phyloP scores from a whole-genome alignment of 1,140 invertebrate species.

The Chelonus insularis region DNA sequence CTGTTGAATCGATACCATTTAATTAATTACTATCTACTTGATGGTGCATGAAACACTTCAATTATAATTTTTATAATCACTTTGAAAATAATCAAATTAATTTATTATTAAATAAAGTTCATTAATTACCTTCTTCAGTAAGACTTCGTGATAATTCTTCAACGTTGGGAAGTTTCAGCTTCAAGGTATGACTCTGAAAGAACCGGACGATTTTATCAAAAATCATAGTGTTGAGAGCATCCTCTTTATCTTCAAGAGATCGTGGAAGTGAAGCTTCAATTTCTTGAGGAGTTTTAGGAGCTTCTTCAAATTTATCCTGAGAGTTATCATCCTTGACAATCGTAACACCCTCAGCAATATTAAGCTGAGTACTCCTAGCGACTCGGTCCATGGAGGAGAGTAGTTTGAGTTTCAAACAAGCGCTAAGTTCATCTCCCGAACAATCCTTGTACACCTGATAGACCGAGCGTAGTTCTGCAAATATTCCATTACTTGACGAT shows the following conservation, averaged over 20 bases:
- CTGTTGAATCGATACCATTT: too few relatives aligned
- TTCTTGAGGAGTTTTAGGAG: constrained; percentile 61
- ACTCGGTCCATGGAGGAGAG: constrained; percentile 72
- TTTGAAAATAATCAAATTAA: not conserved
- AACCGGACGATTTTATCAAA: constrained; percentile 73
- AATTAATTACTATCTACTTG: too few relatives aligned
- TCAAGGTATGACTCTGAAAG: constrained; percentile 75
- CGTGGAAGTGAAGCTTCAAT: constrained; percentile 72
- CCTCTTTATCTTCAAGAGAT: constrained; percentile 70
- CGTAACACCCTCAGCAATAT: constrained; percentile 71
- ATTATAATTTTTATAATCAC: too few relatives aligned
- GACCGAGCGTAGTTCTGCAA: constrained; percentile 62
- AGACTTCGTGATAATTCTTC: constrained; percentile 67
- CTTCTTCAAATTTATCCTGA: constrained; percentile 43
- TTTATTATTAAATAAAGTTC: too few relatives aligned
- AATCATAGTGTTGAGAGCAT: constrained; percentile 73
- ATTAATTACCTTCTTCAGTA: constrained; percentile 58
- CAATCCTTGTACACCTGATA: constrained; percentile 76
- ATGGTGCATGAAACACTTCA: too few relatives aligned
- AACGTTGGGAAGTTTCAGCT: constrained; percentile 71
- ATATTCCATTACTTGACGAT: constrained; percentile 51
- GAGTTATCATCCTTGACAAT: constrained; percentile 66
- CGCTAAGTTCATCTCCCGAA: constrained; percentile 67
- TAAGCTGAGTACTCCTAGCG: constrained; percentile 65
- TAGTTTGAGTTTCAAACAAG: constrained; percentile 77